These are phyloP conservation scores for Asteroscopus sphinx DNA, from an alignment of 2,888 invertebrate species.

Conservation along the genomic window DNA sequence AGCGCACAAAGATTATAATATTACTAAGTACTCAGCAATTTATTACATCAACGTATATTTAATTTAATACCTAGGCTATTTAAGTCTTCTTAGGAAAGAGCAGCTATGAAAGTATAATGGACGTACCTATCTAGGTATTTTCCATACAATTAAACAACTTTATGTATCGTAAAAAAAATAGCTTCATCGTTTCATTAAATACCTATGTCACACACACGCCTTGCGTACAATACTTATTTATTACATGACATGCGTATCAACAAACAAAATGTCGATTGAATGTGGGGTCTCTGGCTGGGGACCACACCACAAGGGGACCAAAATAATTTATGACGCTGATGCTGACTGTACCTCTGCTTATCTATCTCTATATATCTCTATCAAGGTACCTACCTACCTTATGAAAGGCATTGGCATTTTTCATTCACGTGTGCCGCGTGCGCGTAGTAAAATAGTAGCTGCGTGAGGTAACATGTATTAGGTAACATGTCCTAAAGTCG, in stretches of 20 bases:
- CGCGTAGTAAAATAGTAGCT: constrained; percentile 29
- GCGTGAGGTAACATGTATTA: constrained; percentile 2
- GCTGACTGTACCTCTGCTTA: constrained; percentile 8
- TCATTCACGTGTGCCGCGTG: constrained; percentile 35
- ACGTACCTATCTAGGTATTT: constrained; percentile 11
- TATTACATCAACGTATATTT: neutral
- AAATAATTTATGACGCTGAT: constrained; percentile 29
- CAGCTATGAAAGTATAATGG: constrained; percentile 1
- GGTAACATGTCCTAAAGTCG: neutral
- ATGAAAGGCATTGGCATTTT: constrained; percentile 34
- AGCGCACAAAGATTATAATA: neutral
- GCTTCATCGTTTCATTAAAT: constrained; percentile 14
- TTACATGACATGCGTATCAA: neutral
- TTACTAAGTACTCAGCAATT: too few relatives aligned
- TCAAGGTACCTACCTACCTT: too few relatives aligned
- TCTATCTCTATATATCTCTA: too few relatives aligned
- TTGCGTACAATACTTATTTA: constrained; percentile 17
- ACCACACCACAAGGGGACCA: too few relatives aligned
- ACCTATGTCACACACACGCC: constrained; percentile 7
- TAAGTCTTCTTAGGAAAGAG: constrained; percentile 7
- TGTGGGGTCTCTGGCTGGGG: too few relatives aligned
- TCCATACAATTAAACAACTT: constrained; percentile 13
- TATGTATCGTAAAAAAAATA: constrained; percentile 6
- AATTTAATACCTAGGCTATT: neutral
- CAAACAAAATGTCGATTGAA: constrained; percentile 31